These are phyloP conservation scores for Cheilosia urbana DNA, from an alignment of 2,888 invertebrate species.

Conservation along the genomic window DNA sequence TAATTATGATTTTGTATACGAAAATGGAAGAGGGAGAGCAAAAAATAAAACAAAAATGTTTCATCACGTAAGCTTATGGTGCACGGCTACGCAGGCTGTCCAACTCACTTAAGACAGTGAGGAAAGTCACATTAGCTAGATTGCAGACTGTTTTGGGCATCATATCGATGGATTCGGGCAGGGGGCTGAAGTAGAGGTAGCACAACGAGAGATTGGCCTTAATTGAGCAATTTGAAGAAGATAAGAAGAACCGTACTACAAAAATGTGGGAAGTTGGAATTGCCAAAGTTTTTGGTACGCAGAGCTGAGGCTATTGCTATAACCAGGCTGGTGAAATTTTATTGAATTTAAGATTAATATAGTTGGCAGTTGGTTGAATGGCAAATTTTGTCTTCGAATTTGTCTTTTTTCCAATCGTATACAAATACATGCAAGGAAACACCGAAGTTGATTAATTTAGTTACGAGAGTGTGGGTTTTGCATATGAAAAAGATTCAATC, in stretches of 20 bases:
- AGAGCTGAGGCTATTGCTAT: background rate
- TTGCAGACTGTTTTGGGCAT: slow-evolving; percentile 35
- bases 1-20: slow-evolving; percentile 70
- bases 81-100: slow-evolving; percentile 18
- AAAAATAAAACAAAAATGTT: slow-evolving; percentile 20
- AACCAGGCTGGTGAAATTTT: background rate
- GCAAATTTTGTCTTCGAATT: too few species aligned
- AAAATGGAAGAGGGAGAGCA: background rate
- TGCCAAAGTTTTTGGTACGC: background rate
- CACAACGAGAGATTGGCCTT: slow-evolving; percentile 26
- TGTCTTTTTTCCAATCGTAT: too few species aligned
- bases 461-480: too few species aligned
- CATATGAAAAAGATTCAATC: too few species aligned
- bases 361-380: background rate
- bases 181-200: background rate
- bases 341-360: background rate
- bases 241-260: background rate
- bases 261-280: background rate
- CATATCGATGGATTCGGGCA: background rate
- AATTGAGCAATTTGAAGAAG: slow-evolving; percentile 54
- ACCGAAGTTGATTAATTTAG: too few species aligned
- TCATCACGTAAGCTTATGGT: slow-evolving; percentile 57
- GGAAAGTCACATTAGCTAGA: slow-evolving; percentile 64
- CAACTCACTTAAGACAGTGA: slow-evolving; percentile 61
- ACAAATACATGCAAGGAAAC: too few species aligned